Conservation (phyloP, 2,113 vertebrate genomes). For the Lamprotornis superbus region DNA sequence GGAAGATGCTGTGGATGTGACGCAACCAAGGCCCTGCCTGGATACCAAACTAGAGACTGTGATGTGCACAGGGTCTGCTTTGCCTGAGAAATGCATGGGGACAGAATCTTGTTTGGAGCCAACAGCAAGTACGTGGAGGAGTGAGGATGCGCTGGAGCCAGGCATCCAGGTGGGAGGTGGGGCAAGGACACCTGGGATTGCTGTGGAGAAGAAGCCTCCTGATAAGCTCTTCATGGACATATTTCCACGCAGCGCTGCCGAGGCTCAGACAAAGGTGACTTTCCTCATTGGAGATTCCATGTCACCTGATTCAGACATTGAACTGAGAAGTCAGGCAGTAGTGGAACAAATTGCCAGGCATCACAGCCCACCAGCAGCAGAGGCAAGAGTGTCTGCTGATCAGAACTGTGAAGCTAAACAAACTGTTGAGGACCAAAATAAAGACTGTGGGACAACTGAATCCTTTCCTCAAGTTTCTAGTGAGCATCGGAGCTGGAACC, state of each 20-base stretch:
- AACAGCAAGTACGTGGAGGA: conserved; percentile 24
- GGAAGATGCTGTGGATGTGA: conserved; percentile 62
- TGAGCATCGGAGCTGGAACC: conserved; percentile 80
- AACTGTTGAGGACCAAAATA: conserved; percentile 83
- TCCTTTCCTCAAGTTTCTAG: conserved; percentile 72
- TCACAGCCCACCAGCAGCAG: conserved; percentile 76
- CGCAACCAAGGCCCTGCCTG: conserved; percentile 58
- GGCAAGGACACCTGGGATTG: conserved; percentile 59
- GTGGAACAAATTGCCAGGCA: conserved; percentile 83
- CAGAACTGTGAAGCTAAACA: conserved; percentile 71
- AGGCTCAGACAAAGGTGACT: conserved; percentile 87
- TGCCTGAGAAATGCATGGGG: conserved; percentile 60
- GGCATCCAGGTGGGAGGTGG: conserved; percentile 47
- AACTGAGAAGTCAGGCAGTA: conserved; percentile 82
- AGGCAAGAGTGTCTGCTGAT: conserved; percentile 63
- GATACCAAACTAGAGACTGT: conserved; percentile 80
- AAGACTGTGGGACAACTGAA: conserved; percentile 68
- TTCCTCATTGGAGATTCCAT: conserved; percentile 97
- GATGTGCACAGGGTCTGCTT: conserved; percentile 77
- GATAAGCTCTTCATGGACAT: conserved; percentile 79
- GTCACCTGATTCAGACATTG: conserved; percentile 97
- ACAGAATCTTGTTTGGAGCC: conserved; percentile 53
- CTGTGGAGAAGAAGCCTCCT: conserved; percentile 88
- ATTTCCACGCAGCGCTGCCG: conserved; percentile 62
- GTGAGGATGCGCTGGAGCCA: conserved; percentile 30